Evolutionary conservation across 2,888 invertebrate genomes (phyloP).

Genomic region (Drosophila fungiperda): DNA sequence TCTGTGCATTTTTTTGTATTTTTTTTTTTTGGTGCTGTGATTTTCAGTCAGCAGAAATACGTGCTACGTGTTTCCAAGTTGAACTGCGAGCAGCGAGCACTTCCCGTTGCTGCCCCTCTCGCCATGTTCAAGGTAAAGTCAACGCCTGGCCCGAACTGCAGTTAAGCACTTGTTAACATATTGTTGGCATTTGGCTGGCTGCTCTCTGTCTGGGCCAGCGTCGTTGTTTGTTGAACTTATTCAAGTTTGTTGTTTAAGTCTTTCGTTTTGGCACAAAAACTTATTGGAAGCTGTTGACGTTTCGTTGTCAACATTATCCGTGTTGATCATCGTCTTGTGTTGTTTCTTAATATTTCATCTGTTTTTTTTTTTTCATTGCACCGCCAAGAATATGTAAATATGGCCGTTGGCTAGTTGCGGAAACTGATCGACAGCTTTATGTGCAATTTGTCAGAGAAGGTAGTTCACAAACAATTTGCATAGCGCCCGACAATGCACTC

Average conservation of each 20-base stretch:
- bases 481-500: slow-evolving; percentile 56
- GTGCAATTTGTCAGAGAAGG: slow-evolving; percentile 80
- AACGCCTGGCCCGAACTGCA: slow-evolving; percentile 66
- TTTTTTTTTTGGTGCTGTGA: neutral
- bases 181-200: slow-evolving; percentile 73
- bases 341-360: neutral
- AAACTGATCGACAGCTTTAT: slow-evolving; percentile 80
- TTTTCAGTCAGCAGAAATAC: neutral
- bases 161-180: slow-evolving; percentile 82
- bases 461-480: slow-evolving; percentile 73
- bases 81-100: slow-evolving; percentile 18
- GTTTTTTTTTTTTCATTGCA: slow-evolving; percentile 29
- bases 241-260: slow-evolving; percentile 67
- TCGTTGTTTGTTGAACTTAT: slow-evolving; percentile 16
- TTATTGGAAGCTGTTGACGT: slow-evolving; percentile 75
- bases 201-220: slow-evolving; percentile 31
- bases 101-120: slow-evolving; percentile 26
- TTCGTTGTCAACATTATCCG: slow-evolving; percentile 74
- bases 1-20: neutral
- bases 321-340: slow-evolving; percentile 19
- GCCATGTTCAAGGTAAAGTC: slow-evolving; percentile 66
- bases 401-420: slow-evolving; percentile 57
- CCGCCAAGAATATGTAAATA: slow-evolving; percentile 52
- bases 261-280: slow-evolving; percentile 49
- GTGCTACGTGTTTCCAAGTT: slow-evolving; percentile 1